A percentile compares a stretch with the other conserved stretches of the same genome.
Conservation (phyloP, 1,140 invertebrate genomes). For the Leptinotarsa defecta region DNA sequence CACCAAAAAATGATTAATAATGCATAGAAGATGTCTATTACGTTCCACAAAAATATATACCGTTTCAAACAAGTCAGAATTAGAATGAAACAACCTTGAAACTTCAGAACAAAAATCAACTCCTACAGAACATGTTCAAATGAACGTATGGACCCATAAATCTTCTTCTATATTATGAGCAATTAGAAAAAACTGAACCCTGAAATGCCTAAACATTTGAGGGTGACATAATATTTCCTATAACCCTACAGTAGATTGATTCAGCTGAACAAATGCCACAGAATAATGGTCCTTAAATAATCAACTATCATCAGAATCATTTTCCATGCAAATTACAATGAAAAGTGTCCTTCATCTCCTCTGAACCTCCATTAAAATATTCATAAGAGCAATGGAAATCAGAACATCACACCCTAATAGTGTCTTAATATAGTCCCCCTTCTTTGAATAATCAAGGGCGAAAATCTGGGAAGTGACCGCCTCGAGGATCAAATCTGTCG, state of each 20-base stretch:
- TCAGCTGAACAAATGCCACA: background rate
- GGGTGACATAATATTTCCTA: no score
- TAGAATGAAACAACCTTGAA: no score
- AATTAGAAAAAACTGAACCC: no score
- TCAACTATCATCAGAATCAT: slow-evolving; percentile 12
- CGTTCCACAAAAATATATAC: no score
- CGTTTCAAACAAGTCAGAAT: no score
- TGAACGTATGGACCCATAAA: no score
- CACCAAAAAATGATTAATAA: no score
- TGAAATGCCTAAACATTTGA: no score
- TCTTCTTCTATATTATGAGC: no score
- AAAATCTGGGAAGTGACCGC: slow-evolving; percentile 1
- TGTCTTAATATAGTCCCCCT: slow-evolving; percentile 13
- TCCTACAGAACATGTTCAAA: no score
- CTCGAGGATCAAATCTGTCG: background rate
- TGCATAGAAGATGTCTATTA: no score
- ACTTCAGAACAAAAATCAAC: no score
- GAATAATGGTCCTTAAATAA: slow-evolving; percentile 10
- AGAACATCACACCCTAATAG: slow-evolving; percentile 17
- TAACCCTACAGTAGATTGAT: background rate
- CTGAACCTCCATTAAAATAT: slow-evolving; percentile 17
- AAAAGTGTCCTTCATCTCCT: slow-evolving; percentile 10
- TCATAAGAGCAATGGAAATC: slow-evolving; percentile 25
- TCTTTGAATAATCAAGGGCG: background rate
- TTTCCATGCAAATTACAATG: slow-evolving; percentile 13